These are phyloP conservation scores for Cherax destructor DNA, from an alignment of 1,140 invertebrate genomes.

Conservation along the genomic window DNA sequence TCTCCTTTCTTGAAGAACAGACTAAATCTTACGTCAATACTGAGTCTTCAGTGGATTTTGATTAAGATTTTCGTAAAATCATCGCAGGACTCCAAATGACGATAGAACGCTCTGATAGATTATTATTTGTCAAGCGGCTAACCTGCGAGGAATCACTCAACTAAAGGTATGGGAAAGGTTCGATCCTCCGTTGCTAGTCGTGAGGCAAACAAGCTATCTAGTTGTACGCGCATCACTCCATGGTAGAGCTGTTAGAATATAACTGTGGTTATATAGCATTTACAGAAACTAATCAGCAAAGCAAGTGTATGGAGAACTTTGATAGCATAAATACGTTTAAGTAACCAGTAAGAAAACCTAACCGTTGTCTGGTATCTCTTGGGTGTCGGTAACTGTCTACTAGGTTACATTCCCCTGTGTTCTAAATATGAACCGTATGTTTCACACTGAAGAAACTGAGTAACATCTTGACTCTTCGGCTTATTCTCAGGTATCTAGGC, in stretches of 20 bases:
- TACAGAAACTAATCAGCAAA: neutral
- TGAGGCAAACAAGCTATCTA: neutral
- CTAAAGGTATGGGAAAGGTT: no score
- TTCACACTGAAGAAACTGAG: no score
- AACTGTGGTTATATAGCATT: neutral
- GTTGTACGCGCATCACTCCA: neutral
- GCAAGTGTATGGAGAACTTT: neutral
- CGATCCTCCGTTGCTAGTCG: no score
- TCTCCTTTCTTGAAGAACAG: constrained; percentile 31
- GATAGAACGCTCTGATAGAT: no score
- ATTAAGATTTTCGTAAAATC: neutral
- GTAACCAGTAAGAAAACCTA: neutral
- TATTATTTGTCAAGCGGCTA: no score
- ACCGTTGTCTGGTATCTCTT: no score
- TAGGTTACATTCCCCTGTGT: no score
- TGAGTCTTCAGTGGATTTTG: neutral
- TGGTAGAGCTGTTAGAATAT: neutral
- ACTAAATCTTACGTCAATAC: constrained; percentile 28
- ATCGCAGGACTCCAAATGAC: neutral
- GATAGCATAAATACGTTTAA: neutral
- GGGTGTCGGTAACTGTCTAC: no score
- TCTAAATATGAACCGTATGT: no score
- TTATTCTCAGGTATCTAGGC: no score
- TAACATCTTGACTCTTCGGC: no score
- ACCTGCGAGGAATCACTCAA: no score